Evolutionary conservation across 2,888 invertebrate genomes (phyloP), one percentile per base, ranked within the genome.

Genomic region (Endomychus coccineus): DNA sequence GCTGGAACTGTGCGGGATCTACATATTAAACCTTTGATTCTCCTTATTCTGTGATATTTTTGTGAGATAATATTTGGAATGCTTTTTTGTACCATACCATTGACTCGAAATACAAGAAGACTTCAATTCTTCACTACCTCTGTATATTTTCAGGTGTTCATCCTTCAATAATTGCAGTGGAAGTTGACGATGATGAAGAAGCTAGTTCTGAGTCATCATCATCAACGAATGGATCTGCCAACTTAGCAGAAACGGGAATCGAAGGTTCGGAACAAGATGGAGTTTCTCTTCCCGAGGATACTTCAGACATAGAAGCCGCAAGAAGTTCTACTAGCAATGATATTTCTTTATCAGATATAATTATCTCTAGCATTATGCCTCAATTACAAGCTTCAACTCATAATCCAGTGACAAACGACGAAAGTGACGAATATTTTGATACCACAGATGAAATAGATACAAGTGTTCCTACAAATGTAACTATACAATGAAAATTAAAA

Each of bases 131-230:
- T 12, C 11, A 14, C 7, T 28, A 14, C 13, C 11, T 4, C 4
- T 14, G 2, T 27, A 4, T 27, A 17, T 33, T 40, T 43, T 12
- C 34, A 64, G 64, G 64, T 10, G 62, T 66, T 12, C 65, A 66
- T 52, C 63, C 64, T 2, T 64, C 64, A 2, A 52, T 61, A 21
- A 47, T 59, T 24, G 59, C 58, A 9, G 52, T 59, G 2, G 58
- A 61, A 36, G 46, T 54, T 13, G 59, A 58, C 10, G 59, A 59
- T 10, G 59, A 24, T 27, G 39, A 34, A 15, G 39, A 50, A 9
- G 52, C 27, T 43, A 43, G 13, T 46, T 46, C n/a, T 31, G 41
- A 44, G 34, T 49, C 45, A 35, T 48, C 36, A 24, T 50, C 39
- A 4, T 50, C 52, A 16, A 54, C 47, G 39, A 52, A 44, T 43